Percentiles rank a stretch among this genome's conserved stretches.
These are phyloP conservation scores for Imbricaverruca yamaguchii DNA, from an alignment of 2,888 invertebrate species.

Conservation along the genomic window DNA sequence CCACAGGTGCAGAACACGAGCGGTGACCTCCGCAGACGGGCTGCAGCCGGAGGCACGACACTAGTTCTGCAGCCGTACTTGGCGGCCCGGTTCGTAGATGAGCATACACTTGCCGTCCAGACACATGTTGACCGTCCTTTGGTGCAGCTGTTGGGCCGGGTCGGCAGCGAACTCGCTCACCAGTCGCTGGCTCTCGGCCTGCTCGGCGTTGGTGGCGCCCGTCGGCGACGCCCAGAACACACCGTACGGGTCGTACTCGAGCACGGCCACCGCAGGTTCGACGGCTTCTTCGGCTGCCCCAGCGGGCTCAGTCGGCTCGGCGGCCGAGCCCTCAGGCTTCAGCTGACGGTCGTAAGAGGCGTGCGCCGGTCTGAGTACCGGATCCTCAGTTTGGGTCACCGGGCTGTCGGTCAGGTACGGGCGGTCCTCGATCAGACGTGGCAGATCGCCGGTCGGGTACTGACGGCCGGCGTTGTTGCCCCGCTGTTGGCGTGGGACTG, in stretches of 20 bases:
- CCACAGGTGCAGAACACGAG: too few relatives aligned
- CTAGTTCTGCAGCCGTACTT: neutral
- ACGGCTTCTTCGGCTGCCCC: neutral
- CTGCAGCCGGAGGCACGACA: too few relatives aligned
- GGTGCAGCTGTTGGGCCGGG: neutral
- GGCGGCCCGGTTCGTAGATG: slow-evolving; percentile 1
- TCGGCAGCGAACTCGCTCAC: neutral
- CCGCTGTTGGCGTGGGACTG: too few relatives aligned
- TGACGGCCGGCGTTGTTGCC: too few relatives aligned
- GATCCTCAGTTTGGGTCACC: too few relatives aligned
- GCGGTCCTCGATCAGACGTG: too few relatives aligned
- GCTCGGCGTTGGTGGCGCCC: slow-evolving; percentile 12
- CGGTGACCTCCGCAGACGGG: too few relatives aligned
- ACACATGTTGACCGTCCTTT: neutral
- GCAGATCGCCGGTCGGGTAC: too few relatives aligned
- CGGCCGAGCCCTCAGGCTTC: neutral
- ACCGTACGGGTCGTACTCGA: slow-evolving; percentile 1
- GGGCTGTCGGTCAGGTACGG: too few relatives aligned
- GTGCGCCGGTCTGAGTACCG: too few relatives aligned
- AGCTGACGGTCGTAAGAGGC: too few relatives aligned
- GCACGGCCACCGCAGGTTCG: neutral
- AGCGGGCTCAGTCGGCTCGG: neutral
- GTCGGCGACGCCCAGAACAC: slow-evolving; percentile 9
- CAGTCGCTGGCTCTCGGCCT: slow-evolving; percentile 14
- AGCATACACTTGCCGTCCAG: slow-evolving; percentile 14